Evolutionary conservation across 2,797 vertebrate species (phyloP).

Genomic region (Chelmon rostratus): DNA sequence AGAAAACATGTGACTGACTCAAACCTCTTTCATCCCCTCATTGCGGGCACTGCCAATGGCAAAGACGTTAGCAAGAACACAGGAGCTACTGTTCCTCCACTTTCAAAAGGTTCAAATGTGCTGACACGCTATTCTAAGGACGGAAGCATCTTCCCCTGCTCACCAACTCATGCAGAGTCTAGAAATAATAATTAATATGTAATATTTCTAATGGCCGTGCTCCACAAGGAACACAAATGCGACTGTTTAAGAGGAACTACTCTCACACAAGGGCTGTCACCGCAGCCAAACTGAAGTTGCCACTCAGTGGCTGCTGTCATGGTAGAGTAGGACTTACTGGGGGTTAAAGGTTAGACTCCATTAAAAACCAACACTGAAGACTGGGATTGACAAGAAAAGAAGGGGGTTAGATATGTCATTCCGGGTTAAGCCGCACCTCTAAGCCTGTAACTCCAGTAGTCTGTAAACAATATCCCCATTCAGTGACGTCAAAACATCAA

Average conservation of each 20-base stretch:
- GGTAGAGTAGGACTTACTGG: slow-evolving; percentile 10
- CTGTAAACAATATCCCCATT: slow-evolving; percentile 39
- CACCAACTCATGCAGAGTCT: slow-evolving; percentile 35
- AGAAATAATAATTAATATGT: slow-evolving; percentile 53
- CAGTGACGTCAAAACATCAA: slow-evolving; percentile 25
- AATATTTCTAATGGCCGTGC: slow-evolving; percentile 23
- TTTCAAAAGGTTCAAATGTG: slow-evolving; percentile 42
- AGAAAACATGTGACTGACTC: slow-evolving; percentile 68
- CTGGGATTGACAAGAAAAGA: slow-evolving; percentile 59
- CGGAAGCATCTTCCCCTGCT: slow-evolving; percentile 27
- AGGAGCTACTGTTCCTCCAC: slow-evolving; percentile 61
- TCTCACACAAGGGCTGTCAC: slow-evolving; percentile 12
- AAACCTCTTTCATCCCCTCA: slow-evolving; percentile 47
- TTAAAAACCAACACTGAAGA: slow-evolving; percentile 68
- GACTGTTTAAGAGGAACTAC: not conserved
- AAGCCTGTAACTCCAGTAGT: slow-evolving; percentile 30
- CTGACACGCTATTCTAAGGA: slow-evolving; percentile 41
- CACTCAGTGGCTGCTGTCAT: slow-evolving; percentile 21
- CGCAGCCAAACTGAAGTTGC: slow-evolving; percentile 3
- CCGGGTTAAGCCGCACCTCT: slow-evolving; percentile 59
- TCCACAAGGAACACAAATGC: not conserved
- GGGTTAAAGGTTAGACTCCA: slow-evolving; percentile 62
- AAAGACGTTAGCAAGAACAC: slow-evolving; percentile 59
- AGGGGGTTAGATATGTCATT: slow-evolving; percentile 61
- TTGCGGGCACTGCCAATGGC: slow-evolving; percentile 56